Percentiles rank a stretch among this genome's conserved stretches.
Conservation (phyloP, 2,888 invertebrate species). For the Hetaerina titia region DNA sequence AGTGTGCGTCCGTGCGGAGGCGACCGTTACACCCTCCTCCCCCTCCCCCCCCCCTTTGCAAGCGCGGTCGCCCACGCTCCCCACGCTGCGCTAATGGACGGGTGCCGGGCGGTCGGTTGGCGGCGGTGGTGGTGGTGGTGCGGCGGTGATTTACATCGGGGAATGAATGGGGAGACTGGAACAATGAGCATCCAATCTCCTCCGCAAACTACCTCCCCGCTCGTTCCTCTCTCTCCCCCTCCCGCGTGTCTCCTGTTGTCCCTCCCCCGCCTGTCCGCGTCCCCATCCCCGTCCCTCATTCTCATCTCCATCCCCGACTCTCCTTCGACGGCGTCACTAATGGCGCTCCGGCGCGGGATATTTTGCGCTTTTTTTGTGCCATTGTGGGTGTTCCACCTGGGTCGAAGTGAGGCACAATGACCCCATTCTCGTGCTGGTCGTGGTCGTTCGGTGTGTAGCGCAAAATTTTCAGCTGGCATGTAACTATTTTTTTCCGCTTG, state of each 20-base stretch:
- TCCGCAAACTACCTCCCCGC: neutral
- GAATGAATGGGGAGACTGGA: constrained; percentile 60
- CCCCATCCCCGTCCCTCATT: neutral
- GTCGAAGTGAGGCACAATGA: no score
- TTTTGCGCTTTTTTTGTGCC: no score
- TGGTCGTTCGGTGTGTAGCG: no score
- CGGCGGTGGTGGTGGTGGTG: neutral
- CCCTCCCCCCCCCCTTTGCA: neutral
- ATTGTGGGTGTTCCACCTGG: no score
- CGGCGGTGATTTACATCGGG: constrained; percentile 47
- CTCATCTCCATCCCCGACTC: neutral
- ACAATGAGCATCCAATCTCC: constrained; percentile 64
- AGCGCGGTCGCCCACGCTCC: neutral
- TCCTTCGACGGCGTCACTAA: neutral
- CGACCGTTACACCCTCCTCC: neutral
- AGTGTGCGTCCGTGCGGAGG: neutral
- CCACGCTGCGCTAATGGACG: neutral
- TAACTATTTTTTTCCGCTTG: no score
- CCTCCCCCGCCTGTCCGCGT: neutral
- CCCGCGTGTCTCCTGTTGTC: neutral
- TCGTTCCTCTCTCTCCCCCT: neutral
- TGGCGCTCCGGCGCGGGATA: neutral
- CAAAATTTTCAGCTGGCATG: no score
- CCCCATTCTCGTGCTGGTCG: no score
- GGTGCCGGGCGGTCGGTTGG: neutral